Evolutionary conservation across 2,888 invertebrate species (phyloP), one percentile per base, ranked within the genome.

Genomic region (Nymphalis c-album): DNA sequence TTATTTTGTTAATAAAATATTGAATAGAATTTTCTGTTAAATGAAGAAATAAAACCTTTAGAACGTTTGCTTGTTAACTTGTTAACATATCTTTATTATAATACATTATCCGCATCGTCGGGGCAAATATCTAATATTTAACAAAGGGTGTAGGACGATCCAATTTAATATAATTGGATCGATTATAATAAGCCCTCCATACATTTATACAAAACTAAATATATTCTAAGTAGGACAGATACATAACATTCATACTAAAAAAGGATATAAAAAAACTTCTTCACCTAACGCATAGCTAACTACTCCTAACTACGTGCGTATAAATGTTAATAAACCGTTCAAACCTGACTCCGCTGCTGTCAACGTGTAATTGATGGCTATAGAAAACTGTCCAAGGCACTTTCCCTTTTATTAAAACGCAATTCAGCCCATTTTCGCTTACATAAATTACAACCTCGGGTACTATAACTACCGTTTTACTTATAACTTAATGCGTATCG

Each of bases 401-500:
- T 73, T 68, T 71, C 61, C 53, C 57, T 74, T 73, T 73, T 74
- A 75, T 66, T 47, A n/a, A 13, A 51, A 67, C 48, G 62, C 60
- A 68, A 63, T 69, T 63, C 61, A 48, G 59, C 66, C 45, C 40
- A 69, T 64, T 59, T 62, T 71, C 47, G 60, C 63, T 63, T 64
- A 63, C 51, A 1, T 60, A 62, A 7, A 60, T 10, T 40, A 65
- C 53, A 26, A 22, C 62, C 46, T 64, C 22, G 58, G 67, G 63
- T 57, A 69, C 59, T 53, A 72, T 70, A 74, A 72, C 69, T 69
- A 68, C 73, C 71, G 68, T 72, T 72, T 71, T 72, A 65, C 58
- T 59, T 61, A 62, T 68, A 63, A 69, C 63, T 66, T 72, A 73
- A 70, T 73, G 67, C 66, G 70, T 72, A 74, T 73, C 72, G 71